phyloP scores from a whole-genome alignment of 2,888 invertebrate genomes.

The Baronia brevicornis region DNA sequence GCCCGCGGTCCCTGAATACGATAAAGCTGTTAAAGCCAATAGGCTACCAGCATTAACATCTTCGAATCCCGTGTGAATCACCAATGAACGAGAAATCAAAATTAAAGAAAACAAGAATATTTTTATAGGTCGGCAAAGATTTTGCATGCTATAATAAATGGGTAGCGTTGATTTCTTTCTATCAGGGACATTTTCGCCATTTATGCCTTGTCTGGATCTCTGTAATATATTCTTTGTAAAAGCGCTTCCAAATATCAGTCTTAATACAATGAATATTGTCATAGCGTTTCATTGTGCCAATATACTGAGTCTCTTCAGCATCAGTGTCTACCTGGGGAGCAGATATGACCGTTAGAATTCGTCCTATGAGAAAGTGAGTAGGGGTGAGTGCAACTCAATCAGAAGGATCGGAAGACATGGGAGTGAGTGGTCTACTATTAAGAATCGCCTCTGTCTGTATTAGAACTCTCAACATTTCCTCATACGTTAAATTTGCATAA shows the following conservation, averaged over 20 bases:
- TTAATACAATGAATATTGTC: background rate
- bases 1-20: too few relatives aligned
- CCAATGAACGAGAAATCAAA: too few relatives aligned
- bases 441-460: constrained; percentile 12
- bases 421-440: constrained; percentile 5
- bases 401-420: constrained; percentile 8
- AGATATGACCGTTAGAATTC: constrained; percentile 10
- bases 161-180: too few relatives aligned
- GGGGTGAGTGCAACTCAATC: constrained; percentile 11
- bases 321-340: constrained; percentile 1
- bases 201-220: background rate
- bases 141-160: too few relatives aligned
- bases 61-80: too few relatives aligned
- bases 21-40: too few relatives aligned
- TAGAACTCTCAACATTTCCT: constrained; percentile 19
- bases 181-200: constrained; percentile 1
- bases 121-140: too few relatives aligned
- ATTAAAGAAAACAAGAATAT: too few relatives aligned
- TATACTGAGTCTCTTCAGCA: background rate
- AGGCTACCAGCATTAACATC: too few relatives aligned
- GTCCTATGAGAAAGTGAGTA: constrained; percentile 15
- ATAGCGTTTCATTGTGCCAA: too few relatives aligned
- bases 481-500: constrained; percentile 17
- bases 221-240: constrained; percentile 10
- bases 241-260: constrained; percentile 6